phyloP scores from a whole-genome alignment of 2,888 invertebrate genomes.

The Synanthedon andrenaeformis region DNA sequence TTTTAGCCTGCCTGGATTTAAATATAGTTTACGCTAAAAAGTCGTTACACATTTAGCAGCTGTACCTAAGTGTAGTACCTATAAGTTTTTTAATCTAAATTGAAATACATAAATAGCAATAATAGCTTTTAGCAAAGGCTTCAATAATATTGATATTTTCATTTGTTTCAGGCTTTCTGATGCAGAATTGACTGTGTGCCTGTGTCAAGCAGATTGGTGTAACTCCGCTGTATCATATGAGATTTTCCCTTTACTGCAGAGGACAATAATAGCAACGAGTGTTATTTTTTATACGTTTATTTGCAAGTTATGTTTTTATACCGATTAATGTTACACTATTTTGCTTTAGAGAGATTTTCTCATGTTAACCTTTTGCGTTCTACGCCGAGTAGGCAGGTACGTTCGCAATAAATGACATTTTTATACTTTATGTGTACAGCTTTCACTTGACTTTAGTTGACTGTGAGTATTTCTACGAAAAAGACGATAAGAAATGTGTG shows the following conservation, averaged over 20 bases:
- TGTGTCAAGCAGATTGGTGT: constrained; percentile 57
- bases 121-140: too few species aligned
- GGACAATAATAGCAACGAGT: background rate
- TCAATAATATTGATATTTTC: too few species aligned
- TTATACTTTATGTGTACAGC: constrained; percentile 55
- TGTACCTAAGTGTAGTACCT: too few species aligned
- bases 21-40: too few species aligned
- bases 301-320: background rate
- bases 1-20: too few species aligned
- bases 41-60: too few species aligned
- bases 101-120: too few species aligned
- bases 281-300: background rate
- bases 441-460: constrained; percentile 64
- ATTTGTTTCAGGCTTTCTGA: constrained; percentile 37
- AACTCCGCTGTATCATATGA: constrained; percentile 21
- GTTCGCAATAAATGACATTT: constrained; percentile 56
- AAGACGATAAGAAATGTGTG: constrained; percentile 64
- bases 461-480: constrained; percentile 64
- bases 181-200: constrained; percentile 50
- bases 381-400: background rate
- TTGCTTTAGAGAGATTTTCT: too few species aligned
- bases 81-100: too few species aligned
- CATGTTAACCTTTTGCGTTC: too few species aligned
- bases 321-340: too few species aligned
- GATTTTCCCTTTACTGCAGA: background rate